Percentiles rank a stretch among this genome's conserved stretches.
Conservation (phyloP, 2,797 vertebrate species). For the Champsocephalus gunnari region DNA sequence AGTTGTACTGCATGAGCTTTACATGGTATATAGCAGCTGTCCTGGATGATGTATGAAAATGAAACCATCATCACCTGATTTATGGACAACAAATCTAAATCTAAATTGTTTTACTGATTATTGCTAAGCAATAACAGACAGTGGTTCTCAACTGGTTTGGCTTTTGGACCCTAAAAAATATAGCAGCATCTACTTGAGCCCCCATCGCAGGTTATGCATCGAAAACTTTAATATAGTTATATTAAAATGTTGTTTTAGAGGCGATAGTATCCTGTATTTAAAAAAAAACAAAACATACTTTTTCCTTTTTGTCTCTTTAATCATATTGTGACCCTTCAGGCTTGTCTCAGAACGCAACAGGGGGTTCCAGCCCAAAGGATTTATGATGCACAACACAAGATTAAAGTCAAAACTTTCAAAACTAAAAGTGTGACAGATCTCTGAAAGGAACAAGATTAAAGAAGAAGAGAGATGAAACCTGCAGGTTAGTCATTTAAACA, state of each 20-base stretch:
- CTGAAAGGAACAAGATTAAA: not conserved
- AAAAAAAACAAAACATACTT: not conserved
- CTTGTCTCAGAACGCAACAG: not conserved
- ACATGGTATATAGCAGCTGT: not conserved
- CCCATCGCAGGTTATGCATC: not conserved
- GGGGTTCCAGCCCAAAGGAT: not conserved
- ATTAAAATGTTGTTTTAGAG: too few relatives aligned
- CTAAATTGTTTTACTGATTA: not conserved
- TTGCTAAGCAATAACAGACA: not conserved
- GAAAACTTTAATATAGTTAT: too few relatives aligned
- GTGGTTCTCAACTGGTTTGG: not conserved
- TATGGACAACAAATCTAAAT: too few relatives aligned
- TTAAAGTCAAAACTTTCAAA: not conserved
- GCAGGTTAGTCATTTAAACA: constrained; percentile 1
- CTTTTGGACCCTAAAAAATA: not conserved
- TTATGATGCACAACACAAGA: not conserved
- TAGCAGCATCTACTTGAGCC: not conserved
- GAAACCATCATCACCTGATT: not conserved
- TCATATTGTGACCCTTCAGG: not conserved
- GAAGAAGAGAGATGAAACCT: not conserved
- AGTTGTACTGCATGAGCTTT: not conserved
- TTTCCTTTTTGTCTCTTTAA: too few relatives aligned
- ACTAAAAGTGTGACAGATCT: not conserved
- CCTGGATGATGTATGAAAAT: constrained; percentile 4
- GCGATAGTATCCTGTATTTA: not conserved